A percentile compares a stretch with the other conserved stretches of the same genome.
phyloP scores from a whole-genome alignment of 2,113 vertebrate genomes.

The Carassius carassius region DNA sequence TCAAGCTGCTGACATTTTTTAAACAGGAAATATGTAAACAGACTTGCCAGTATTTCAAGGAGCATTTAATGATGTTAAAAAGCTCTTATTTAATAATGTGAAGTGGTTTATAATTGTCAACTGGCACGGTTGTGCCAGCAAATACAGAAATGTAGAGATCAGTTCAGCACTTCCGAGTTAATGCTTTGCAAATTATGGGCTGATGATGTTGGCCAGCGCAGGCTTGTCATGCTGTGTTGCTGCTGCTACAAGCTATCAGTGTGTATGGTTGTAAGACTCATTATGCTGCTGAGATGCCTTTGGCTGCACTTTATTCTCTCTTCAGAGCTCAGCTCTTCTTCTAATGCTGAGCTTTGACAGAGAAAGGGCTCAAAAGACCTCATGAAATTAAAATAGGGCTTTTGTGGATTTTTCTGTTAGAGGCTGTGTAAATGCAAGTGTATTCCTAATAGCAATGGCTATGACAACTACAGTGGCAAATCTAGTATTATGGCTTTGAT shows the following conservation, averaged over 20 bases:
- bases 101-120: conserved; percentile 6
- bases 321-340: background rate
- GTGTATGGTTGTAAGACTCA: background rate
- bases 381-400: background rate
- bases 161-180: background rate
- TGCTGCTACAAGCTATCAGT: background rate
- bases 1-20: background rate
- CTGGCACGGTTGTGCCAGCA: background rate
- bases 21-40: background rate
- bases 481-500: background rate
- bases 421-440: background rate
- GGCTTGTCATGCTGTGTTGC: conserved; percentile 14
- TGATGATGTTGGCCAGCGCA: conserved; percentile 9
- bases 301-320: background rate
- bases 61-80: background rate
- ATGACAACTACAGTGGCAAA: background rate
- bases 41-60: background rate
- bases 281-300: background rate
- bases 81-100: conserved; percentile 14
- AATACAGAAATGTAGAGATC: conserved; percentile 24
- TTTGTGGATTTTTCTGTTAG: background rate
- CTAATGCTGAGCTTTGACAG: conserved; percentile 45
- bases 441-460: background rate
- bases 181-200: conserved; percentile 4
- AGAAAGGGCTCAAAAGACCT: background rate